Conservation (phyloP, 2,113 vertebrate genomes). For the Oreochromis aureus region DNA sequence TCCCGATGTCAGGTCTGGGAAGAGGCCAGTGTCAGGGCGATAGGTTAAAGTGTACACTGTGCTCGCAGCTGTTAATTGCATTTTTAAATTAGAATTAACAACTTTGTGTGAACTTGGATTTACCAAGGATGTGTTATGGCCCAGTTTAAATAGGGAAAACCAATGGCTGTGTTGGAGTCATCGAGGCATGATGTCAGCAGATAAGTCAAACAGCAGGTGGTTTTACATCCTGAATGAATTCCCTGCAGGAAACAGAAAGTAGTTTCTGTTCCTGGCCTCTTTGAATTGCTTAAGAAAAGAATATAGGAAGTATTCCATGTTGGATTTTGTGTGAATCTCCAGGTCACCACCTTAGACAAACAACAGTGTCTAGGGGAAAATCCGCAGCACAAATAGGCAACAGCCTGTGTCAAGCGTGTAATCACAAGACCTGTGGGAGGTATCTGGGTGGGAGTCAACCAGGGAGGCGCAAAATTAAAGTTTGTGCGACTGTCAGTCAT, state of each 20-base stretch:
- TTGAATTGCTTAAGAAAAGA: background rate
- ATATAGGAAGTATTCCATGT: background rate
- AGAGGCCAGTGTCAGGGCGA: background rate
- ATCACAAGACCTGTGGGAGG: constrained; percentile 56
- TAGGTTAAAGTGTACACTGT: background rate
- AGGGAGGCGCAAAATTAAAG: background rate
- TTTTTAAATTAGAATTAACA: background rate
- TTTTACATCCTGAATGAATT: background rate
- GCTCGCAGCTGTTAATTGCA: background rate
- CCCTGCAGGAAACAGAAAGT: background rate
- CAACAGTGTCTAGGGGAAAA: background rate
- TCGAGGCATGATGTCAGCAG: background rate
- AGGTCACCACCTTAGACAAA: constrained; percentile 42
- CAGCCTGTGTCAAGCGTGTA: constrained; percentile 22
- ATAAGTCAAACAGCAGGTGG: background rate
- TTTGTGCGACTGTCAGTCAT: background rate
- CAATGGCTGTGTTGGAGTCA: background rate
- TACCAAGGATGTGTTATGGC: background rate
- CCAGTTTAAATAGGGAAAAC: background rate
- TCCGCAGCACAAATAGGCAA: constrained; percentile 44
- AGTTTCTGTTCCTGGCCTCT: background rate
- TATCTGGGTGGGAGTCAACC: background rate
- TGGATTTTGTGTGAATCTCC: background rate
- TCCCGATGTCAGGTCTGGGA: constrained; percentile 45
- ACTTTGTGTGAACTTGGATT: background rate